Percentiles rank a stretch among this genome's conserved stretches.
These are phyloP conservation scores for Sorex maritimensis DNA, from an alignment of 2,797 vertebrate genomes.

Conservation along the genomic window DNA sequence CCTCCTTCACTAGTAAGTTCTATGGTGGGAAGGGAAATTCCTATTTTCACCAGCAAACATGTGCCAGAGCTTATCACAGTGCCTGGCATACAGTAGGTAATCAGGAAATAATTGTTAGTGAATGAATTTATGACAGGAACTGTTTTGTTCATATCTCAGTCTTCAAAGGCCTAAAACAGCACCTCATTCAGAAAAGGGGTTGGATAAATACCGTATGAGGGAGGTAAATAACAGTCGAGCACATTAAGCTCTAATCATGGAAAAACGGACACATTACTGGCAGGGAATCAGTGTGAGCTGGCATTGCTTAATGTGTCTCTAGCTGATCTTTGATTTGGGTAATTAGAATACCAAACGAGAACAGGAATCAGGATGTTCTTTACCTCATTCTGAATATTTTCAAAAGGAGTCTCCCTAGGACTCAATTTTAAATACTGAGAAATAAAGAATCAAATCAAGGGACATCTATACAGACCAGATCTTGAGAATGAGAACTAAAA, in stretches of 20 bases:
- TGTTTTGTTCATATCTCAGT: conserved; percentile 62
- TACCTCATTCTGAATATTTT: conserved; percentile 8
- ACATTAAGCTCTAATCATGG: conserved; percentile 26
- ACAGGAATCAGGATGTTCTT: conserved; percentile 5
- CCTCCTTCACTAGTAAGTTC: background rate
- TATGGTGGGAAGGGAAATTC: background rate
- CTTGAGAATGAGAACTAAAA: conserved; percentile 45
- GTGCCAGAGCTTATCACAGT: conserved; percentile 21
- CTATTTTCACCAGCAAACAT: conserved; percentile 45
- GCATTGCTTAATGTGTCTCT: conserved; percentile 17
- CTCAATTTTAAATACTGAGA: conserved; percentile 28
- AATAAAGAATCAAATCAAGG: conserved; percentile 29
- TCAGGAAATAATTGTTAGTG: conserved; percentile 50
- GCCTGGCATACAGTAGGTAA: conserved; percentile 35
- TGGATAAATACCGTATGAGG: conserved; percentile 27
- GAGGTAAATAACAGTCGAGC: conserved; percentile 12
- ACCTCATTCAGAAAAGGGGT: conserved; percentile 8
- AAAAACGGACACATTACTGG: background rate
- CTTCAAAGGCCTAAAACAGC: conserved; percentile 50
- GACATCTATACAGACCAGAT: conserved; percentile 7
- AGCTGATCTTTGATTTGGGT: conserved; percentile 1
- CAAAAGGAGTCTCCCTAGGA: conserved; percentile 27
- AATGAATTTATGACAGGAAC: conserved; percentile 20
- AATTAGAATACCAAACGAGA: conserved; percentile 27
- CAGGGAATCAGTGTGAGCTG: background rate